Conservation (phyloP, 2,113 vertebrate species). For the Okapia johnstoni region DNA sequence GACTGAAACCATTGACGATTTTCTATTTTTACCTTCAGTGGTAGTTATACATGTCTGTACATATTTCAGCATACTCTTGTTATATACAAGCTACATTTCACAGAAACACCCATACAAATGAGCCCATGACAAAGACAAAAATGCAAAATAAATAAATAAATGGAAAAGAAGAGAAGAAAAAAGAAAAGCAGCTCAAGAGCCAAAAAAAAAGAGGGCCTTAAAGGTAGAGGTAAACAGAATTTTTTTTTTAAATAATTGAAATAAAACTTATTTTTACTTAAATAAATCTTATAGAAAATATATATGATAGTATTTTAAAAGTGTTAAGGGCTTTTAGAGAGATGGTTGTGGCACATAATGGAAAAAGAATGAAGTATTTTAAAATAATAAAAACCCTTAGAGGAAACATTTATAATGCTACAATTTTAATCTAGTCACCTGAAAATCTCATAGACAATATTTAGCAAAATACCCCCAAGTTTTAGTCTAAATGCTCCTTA, state of each 20-base stretch:
- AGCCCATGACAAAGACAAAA: background rate
- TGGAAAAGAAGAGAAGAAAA: background rate
- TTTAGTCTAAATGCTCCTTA: constrained; percentile 34
- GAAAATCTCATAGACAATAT: background rate
- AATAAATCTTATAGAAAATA: constrained; percentile 7
- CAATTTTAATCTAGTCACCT: background rate
- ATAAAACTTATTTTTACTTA: constrained; percentile 43
- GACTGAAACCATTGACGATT: background rate
- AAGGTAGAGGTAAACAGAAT: background rate
- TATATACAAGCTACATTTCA: background rate
- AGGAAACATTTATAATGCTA: constrained; percentile 2
- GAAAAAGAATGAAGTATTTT: background rate
- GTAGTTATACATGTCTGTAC: background rate
- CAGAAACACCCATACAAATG: background rate
- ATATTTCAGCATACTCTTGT: constrained; percentile 14
- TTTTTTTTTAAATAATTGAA: constrained; percentile 10
- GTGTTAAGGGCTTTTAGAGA: background rate
- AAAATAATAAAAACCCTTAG: background rate
- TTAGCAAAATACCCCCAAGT: constrained; percentile 24
- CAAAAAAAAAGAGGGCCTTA: constrained; percentile 9
- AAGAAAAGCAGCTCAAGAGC: background rate
- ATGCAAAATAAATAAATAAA: background rate
- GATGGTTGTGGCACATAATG: background rate
- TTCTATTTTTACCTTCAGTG: constrained; percentile 14
- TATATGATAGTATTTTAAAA: background rate